Base-by-base conservation (phyloP, 2,888 invertebrate species). In the Dynastes tityus region DNA sequence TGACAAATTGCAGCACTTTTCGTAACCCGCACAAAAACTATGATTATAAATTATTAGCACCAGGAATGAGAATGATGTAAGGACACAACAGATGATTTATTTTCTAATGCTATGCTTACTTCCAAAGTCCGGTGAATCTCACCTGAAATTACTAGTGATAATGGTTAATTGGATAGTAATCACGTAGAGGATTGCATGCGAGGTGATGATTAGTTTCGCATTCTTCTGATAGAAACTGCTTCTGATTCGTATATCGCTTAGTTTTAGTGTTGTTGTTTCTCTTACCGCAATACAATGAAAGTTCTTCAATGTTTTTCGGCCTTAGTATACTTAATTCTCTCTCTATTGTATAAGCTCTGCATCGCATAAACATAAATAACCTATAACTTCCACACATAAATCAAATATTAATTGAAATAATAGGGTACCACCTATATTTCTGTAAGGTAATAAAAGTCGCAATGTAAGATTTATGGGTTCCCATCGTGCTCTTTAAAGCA, bases 391-490 rank as follows among this genome's bases (percentile, higher is more conserved):
- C 3, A 37, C 64, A 8, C 64, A 40, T 64, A 64, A 64, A 64
- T 64, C 64, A 64, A 64, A 64, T 64, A 64, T 64, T 64, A 64
- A 64, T 64, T 32, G 64, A 64, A 64, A 64, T 64, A 64, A 40
- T 64, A 37, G 32, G 11, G 37, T 64, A 37, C 32, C 32, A n/a
- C 53, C 63, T 63, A 64, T 61, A 61, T 61, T 61, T 61, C 61
- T 61, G 27, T 32, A 16, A n/a, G 64, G 64, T 13, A 64, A 64
- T 40, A 64, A 64, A 64, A 4, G 64, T 64, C 64, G 4, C n/a
- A 55, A 55, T 16, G 55, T 4, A 55, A 55, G 55, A 55, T 55
- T 55, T 55, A 55, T 55, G 55, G 5, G 22, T 22, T 22, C 0
- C 3, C 55, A 5, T 55, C 4, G 55, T 55, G 22, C 1, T 55